Base-by-base conservation (phyloP, 2,113 vertebrate genomes). In the Chroicocephalus ridibundus region DNA sequence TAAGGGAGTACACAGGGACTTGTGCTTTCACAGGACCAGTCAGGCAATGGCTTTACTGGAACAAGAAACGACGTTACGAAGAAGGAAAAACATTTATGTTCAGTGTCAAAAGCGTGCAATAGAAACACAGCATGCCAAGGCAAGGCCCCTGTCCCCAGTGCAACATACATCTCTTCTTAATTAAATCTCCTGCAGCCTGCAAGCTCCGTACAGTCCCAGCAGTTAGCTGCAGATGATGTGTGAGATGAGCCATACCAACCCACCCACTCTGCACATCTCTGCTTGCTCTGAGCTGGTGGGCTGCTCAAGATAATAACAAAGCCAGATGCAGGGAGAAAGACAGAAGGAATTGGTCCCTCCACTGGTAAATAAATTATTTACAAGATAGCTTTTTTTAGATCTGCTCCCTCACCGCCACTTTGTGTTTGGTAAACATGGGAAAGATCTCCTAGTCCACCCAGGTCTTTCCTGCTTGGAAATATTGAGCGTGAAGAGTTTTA, bases 181-280 rank as follows among this genome's bases (percentile, higher is more conserved):
- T 96, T 96, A 95, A 93, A 95, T 89, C 83, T 96, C 87, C 75
- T 90, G 90, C 94, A 94, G 90, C 82, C 84, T 88, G 52, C 40
- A 68, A 94, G 70, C 84, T 75, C 75, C 58, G n/a, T 74, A 54
- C 62, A 80, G 52, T 65, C 61, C 49, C 81, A 76, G 83, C 64
- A 86, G 91, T 75, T 55, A 71, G 62, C 75, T 83, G 71, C 1
- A 6, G 58, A 46, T 94, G 75, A 94, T 86, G 78, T 57, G 82
- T 64, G 89, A 82, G 84, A 82, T 49, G 83, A 94, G 77, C 86
- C 42, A 86, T 75, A 75, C 61, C 52, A 76, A 69, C 58, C 75
- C 75, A 81, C 82, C 75, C 76, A 58, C 64, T 66, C 92, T 24
- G 49, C 60, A 44, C 34, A 46, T 40, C 64, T 74, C 88, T 77